Evolutionary conservation across 2,888 invertebrate genomes (phyloP), one percentile per base, ranked within the genome.

Genomic region (Orthosia cruda): DNA sequence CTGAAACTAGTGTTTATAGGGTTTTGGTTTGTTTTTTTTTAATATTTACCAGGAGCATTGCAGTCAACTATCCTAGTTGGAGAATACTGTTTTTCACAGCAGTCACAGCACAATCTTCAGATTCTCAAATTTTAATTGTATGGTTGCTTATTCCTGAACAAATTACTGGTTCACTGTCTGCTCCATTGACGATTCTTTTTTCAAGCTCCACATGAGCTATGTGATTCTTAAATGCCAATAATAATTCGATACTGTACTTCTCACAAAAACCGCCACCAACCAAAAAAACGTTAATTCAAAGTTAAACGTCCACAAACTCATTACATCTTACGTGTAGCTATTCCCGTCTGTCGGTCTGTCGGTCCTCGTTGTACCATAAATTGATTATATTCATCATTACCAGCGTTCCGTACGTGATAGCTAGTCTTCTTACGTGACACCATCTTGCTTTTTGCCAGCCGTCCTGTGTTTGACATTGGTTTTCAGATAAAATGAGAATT

Each of bases 311-410:
- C 74, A 58, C 70, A 70, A 81, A 85, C 76, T 87, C 83, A 86
- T 86, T 86, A 87, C 49, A 16, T 40, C 54, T 77, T 74, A 82
- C 85, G 85, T 80, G 82, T 64, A 71, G 80, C 49, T 75, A 82
- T 87, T 74, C 77, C 49, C 72, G 59, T 83, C 58, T 83, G 85
- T 83, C 69, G 70, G 59, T 83, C 58, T 83, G 85, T 83, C 69
- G 70, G 71, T 81, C 75, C 81, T 87, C 75, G 69, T 71, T 77
- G 66, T 45, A 58, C 54, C 47, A 76, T 76, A 85, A 83, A 85
- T 87, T 83, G 85, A 86, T 87, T 88, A 88, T 84, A 79, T 86
- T 83, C 75, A 77, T 88, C 74, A 81, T 77, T 81, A 84, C 75
- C 52, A 64, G 62, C 63, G 78, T 64, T 58, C 70, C 61, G 78